Base-by-base conservation (phyloP, 2,888 invertebrate genomes). In the Stegana nigrithorax region DNA sequence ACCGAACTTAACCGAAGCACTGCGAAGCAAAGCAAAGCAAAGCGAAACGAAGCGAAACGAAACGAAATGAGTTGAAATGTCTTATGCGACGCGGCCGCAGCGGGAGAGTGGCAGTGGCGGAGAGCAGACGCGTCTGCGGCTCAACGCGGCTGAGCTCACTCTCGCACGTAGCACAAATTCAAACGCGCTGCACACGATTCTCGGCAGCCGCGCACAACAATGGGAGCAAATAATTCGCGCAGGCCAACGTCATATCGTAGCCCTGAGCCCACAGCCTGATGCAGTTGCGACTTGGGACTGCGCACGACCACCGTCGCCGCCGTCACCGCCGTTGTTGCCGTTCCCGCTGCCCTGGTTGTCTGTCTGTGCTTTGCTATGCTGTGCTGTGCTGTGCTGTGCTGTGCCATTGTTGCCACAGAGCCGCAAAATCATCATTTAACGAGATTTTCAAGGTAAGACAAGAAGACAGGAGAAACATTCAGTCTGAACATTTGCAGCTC, bases 161-260 rank as follows among this genome's bases (percentile, higher is more conserved):
- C n/a, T n/a, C n/a, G n/a, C 32, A 32, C 32, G 32, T 32, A 8
- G 32, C 32, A 32, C 32, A 32, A 32, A 32, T 32, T 32, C 32
- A 32, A 32, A 32, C 32, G 32, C n/a, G 32, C 32, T n/a, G 32
- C 10, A 32, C 32, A 32, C 32, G 32, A 32, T 32, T 32, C n/a
- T n/a, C n/a, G n/a, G n/a, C n/a, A n/a, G 32, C n/a, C n/a, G 32
- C 32, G 32, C 32, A 32, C n/a, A 77, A 76, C 75, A 76, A 76
- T 78, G 79, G 79, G 75, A 76, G n/a, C 75, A 76, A 76, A 76
- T 76, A 76, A 78, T 79, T 76, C 72, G 71, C 70, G 21, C 36
- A 23, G 53, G 32, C n/a, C n/a, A n/a, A n/a, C n/a, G n/a, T n/a
- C n/a, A n/a, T n/a, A n/a, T n/a, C n/a, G n/a, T n/a, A n/a, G n/a